Base-by-base conservation (phyloP, 2,888 invertebrate genomes). In the Horisme vitalbata region DNA sequence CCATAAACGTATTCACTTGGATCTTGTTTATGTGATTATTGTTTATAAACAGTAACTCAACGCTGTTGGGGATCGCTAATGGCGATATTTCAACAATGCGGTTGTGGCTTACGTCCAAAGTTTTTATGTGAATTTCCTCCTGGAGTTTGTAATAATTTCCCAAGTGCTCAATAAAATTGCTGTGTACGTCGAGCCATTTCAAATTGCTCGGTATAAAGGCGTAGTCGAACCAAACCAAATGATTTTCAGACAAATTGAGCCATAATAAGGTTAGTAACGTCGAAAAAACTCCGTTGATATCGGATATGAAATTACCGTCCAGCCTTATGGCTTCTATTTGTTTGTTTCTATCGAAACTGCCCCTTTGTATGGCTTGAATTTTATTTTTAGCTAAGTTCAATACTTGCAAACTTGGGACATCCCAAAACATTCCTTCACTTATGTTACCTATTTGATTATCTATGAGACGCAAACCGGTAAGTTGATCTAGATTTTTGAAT, bases 201-300 rank as follows among this genome's bases (percentile, higher is more conserved):
- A 97, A 90, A 76, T 95, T 96, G 54, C 93, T 94, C 1, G 97
- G 97, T 61, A 97, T 94, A 71, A 97, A 96, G 13, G 97, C 96
- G 68, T 96, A 97, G 80, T 97, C 97, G 81, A 97, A 97, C 96
- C 96, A 96, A 32, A 95, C 94, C 67, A 97, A 90, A 81, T 96
- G 96, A 85, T 97, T 97, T 80, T 96, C 96, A 5, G 96, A 96
- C 31, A 97, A 91, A 87, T 97, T 97, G 37, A 97, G 87, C 94
- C 97, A 95, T 63, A 96, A 84, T 43, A 97, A 90, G 60, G 94
- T 95, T 15, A 94, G 91, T 45, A 97, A 88, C 18, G 96, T 94
- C 8, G 96, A 94, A 78, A 97, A 96, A 48, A 96, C 95, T 12
- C 96, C 96, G 79, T 97, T 97, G 58, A 97, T 94, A 78, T 97